These are phyloP conservation scores for Poecilus cupreus DNA, from an alignment of 2,888 invertebrate species.

Conservation along the genomic window DNA sequence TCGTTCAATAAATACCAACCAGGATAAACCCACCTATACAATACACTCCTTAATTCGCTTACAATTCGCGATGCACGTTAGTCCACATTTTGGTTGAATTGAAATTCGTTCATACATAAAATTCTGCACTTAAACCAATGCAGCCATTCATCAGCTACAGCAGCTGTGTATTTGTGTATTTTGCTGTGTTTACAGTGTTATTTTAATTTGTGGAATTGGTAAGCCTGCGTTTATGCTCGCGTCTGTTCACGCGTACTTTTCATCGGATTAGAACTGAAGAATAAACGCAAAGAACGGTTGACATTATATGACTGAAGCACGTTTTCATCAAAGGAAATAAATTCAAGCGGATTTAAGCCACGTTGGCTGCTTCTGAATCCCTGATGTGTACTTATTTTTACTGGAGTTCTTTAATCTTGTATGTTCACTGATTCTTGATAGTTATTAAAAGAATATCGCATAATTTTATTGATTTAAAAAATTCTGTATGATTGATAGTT, in stretches of 20 bases:
- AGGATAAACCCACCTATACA: not conserved
- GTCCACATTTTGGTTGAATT: not conserved
- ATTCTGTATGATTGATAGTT: too few relatives aligned
- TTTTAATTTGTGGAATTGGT: not conserved
- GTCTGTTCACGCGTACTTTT: not conserved
- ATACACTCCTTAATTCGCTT: not conserved
- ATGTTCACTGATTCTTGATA: too few relatives aligned
- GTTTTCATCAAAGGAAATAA: not conserved
- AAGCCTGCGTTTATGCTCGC: not conserved
- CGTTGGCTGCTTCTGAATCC: too few relatives aligned
- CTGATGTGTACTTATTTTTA: too few relatives aligned
- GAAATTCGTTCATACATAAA: not conserved
- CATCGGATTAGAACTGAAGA: not conserved
- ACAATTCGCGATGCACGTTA: not conserved
- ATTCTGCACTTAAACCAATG: not conserved
- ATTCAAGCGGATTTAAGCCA: not conserved
- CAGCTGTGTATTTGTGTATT: not conserved
- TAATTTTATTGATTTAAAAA: too few relatives aligned
- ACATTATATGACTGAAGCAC: not conserved
- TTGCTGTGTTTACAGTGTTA: conserved; percentile 1
- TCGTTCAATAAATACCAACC: conserved; percentile 13
- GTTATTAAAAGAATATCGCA: too few relatives aligned
- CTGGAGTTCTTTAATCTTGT: too few relatives aligned
- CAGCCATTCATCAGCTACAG: not conserved
- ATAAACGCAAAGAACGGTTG: not conserved